Evolutionary conservation across 2,797 vertebrate species (phyloP), one percentile per base, ranked within the genome.

Genomic region (Toxotes lorentzi): DNA sequence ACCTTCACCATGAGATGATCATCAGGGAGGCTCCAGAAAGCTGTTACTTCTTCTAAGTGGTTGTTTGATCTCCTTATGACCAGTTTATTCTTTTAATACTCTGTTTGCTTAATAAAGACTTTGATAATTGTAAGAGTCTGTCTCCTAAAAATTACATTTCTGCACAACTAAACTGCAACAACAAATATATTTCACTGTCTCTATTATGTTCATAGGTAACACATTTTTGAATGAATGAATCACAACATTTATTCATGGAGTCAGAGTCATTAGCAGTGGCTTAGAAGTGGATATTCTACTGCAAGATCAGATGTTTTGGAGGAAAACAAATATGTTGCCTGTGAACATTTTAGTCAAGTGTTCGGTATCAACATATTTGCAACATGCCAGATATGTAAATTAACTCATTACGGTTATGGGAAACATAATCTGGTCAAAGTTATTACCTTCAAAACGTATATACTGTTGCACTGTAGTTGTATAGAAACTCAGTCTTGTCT

Each of bases 1-100:
- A 41, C n/a, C 11, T 63, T 64, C 27, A 43, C 27, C 41, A 48
- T 61, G 54, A 58, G 13, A 38, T 11, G 24, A 59, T 74, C 34
- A 72, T 54, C n/a, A 7, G 19, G 19, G 23, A 4, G 57, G 32
- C 1, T 5, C 16, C 32, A 14, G 11, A 35, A 58, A 19, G 17
- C 4, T 68, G 21, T 45, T 7, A 59, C 32, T 14, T 68, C 12
- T 62, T 51, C 16, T 27, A 60, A n/a, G 6, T 23, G 23, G 38
- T 14, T 48, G 4, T 32, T 40, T 41, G 19, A 48, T 56, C 3
- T 40, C 19, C 27, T 23, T 19, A 58, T 47, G 72, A 51, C 3
- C 10, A 27, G n/a, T 56, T 19, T 32, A 10, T 50, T 14, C 9
- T 47, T n/a, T 5, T 2, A 30, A 12, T 30, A 58, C 38, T 13